Percentiles rank a stretch among this genome's conserved stretches.
phyloP scores from a whole-genome alignment of 2,797 vertebrate species.

The Crenichthys baileyi region DNA sequence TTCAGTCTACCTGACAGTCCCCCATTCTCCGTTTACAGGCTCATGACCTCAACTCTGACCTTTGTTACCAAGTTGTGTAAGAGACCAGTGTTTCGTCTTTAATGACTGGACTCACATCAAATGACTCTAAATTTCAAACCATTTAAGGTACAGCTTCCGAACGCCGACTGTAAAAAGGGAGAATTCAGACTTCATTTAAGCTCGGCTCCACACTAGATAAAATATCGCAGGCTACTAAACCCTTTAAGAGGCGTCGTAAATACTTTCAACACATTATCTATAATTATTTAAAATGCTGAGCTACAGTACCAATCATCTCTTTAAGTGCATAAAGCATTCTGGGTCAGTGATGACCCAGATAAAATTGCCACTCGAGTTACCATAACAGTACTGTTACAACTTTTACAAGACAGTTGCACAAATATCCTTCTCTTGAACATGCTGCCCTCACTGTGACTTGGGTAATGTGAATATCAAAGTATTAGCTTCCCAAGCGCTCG shows the following conservation, averaged over 20 bases:
- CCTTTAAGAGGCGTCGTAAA: neutral
- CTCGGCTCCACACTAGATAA: conserved; percentile 53
- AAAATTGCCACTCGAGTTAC: conserved; percentile 5
- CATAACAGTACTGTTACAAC: conserved; percentile 2
- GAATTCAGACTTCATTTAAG: conserved; percentile 59
- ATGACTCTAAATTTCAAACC: conserved; percentile 63
- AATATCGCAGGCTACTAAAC: conserved; percentile 26
- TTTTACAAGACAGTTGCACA: neutral
- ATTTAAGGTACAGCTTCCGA: conserved; percentile 62
- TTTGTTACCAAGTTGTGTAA: conserved; percentile 51
- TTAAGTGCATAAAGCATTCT: neutral
- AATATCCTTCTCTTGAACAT: neutral
- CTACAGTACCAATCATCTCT: conserved; percentile 1
- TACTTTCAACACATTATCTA: neutral
- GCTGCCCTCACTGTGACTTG: neutral
- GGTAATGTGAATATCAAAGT: neutral
- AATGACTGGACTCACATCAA: conserved; percentile 51
- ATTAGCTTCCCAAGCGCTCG: too few species aligned
- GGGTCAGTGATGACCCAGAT: neutral
- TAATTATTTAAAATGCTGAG: neutral
- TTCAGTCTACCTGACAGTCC: conserved; percentile 8
- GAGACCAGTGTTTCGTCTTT: conserved; percentile 50
- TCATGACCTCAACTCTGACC: conserved; percentile 31
- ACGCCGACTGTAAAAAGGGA: conserved; percentile 69
- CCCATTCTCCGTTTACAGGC: conserved; percentile 14